These are phyloP conservation scores for Poeciliopsis paucimaculata DNA, from an alignment of 2,797 vertebrate species.

Conservation along the genomic window DNA sequence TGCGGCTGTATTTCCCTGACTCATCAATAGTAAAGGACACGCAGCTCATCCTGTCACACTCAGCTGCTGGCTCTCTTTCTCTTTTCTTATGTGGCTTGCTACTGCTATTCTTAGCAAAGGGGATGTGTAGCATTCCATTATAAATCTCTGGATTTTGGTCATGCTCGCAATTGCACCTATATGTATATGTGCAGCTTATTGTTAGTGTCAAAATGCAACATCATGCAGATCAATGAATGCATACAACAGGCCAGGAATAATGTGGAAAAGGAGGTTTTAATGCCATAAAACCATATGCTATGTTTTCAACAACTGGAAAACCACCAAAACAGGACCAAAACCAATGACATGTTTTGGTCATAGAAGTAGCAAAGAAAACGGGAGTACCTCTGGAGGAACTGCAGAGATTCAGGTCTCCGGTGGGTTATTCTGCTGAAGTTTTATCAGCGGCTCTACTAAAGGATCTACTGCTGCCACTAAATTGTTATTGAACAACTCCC, in stretches of 20 bases:
- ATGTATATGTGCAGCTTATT: conserved; percentile 1
- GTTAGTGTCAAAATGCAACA: neutral
- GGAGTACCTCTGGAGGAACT: neutral
- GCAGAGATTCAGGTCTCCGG: neutral
- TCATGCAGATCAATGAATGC: neutral
- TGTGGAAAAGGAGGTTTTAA: neutral
- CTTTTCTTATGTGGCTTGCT: conserved; percentile 41
- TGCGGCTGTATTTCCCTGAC: conserved; percentile 53
- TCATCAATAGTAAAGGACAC: conserved; percentile 64
- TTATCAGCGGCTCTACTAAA: neutral
- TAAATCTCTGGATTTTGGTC: conserved; percentile 51
- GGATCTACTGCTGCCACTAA: neutral
- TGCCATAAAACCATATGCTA: neutral
- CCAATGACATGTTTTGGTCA: neutral
- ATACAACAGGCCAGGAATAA: neutral
- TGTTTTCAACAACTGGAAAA: neutral
- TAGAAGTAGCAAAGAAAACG: neutral
- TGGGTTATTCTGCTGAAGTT: neutral
- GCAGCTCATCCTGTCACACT: conserved; percentile 47
- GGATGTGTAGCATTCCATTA: conserved; percentile 59
- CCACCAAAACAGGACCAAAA: too few species aligned
- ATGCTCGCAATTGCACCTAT: conserved; percentile 32
- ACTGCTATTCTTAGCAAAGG: conserved; percentile 62
- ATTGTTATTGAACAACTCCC: neutral
- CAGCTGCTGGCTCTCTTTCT: conserved; percentile 40